Base-by-base conservation (phyloP, 2,797 vertebrate genomes). In the Enteromius viviparus region DNA sequence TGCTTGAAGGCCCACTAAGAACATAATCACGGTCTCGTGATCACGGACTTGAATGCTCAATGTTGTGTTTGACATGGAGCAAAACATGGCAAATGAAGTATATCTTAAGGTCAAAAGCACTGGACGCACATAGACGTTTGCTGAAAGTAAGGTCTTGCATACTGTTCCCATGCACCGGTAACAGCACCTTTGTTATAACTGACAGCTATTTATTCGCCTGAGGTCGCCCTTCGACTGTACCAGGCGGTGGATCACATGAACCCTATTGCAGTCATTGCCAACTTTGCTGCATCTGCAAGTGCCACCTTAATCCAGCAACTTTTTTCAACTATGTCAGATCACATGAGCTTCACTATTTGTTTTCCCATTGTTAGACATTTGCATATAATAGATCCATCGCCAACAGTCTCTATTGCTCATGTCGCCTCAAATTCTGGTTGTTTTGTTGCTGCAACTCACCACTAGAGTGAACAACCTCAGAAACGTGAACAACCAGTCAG, bases 81-180 rank as follows among this genome's bases (percentile, higher is more conserved):
- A 4, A 17, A 60, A 17, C n/a, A 0, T 76, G n/a, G 53, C 58
- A 40, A 76, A 11, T 26, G 1, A 40, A 76, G 34, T 60, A 60
- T 42, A 58, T 34, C 7, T 76, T 40, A 49, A 40, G 40, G 19
- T 49, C 11, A 74, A 82, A 49, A n/a, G 19, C 29, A 53, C 26
- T 53, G 15, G 17, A 32, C 17, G 19, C 71, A 68, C 55, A 60
- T 32, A 64, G 68, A 34, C 6, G 8, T 45, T n/a, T 10, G 11
- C 72, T 76, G 26, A 82, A 76, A 23, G 34, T 76, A 76, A 76
- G 72, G n/a, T 2, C 34, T 76, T 82, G 72, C 64, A 76, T 66
- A 82, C 58, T 53, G n/a, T 23, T 66, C 15, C 45, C 51, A 21
- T 66, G 49, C 62, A 76, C 72, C 26, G 3, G 37, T 76, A 58